These are phyloP conservation scores for Ommatoiulus sabulosus DNA, from an alignment of 2,888 invertebrate species.

Conservation along the genomic window DNA sequence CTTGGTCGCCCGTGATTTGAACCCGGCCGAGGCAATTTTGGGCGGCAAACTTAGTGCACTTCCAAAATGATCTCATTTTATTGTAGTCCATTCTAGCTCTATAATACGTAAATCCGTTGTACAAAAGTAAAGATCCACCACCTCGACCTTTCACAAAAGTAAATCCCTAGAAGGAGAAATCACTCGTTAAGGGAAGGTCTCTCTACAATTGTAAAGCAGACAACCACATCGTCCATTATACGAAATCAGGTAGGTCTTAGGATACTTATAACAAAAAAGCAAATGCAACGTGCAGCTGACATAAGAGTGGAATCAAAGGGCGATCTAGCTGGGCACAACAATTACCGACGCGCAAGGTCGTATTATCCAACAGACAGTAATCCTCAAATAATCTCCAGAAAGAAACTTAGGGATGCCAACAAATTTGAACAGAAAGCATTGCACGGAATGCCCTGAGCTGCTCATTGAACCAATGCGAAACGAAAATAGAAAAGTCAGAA, in stretches of 20 bases:
- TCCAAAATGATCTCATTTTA: conserved; percentile 30
- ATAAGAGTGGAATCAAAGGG: conserved; percentile 30
- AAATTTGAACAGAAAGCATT: too few species aligned
- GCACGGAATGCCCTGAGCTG: too few species aligned
- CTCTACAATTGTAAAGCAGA: too few species aligned
- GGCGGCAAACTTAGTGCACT: conserved; percentile 5
- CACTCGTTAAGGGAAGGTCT: neutral
- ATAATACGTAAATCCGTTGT: conserved; percentile 32
- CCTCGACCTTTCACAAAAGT: conserved; percentile 22
- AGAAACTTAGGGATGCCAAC: too few species aligned
- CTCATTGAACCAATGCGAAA: too few species aligned
- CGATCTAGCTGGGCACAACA: neutral
- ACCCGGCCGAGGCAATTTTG: neutral
- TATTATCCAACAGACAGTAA: too few species aligned
- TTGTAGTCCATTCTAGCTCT: conserved; percentile 36
- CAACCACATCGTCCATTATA: too few species aligned
- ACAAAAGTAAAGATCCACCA: conserved; percentile 17
- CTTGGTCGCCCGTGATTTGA: neutral
- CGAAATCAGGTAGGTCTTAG: too few species aligned
- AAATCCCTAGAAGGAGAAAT: conserved; percentile 22
- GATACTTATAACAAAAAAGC: neutral
- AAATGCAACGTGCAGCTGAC: neutral
- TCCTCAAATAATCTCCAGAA: too few species aligned
- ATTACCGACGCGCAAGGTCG: too few species aligned
- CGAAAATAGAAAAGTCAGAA: too few species aligned